Percentiles rank a stretch among this genome's conserved stretches.
Conservation (phyloP, 2,797 vertebrate genomes). For the Leptoclinus maculatus region DNA sequence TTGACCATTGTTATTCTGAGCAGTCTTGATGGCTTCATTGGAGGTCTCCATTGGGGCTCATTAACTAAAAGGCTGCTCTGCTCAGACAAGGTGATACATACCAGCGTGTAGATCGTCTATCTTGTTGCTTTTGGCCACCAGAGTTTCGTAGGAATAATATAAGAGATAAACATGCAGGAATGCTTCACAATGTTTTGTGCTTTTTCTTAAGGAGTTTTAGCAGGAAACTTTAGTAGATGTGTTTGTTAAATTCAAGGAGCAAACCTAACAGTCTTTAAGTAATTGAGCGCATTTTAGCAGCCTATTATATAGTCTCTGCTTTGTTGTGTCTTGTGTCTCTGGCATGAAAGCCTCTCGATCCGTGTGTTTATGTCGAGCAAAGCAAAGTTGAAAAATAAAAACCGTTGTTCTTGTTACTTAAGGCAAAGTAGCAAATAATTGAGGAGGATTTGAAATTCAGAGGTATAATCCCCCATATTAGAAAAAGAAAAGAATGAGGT, state of each 20-base stretch:
- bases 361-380: conserved; percentile 31
- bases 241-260: conserved; percentile 2
- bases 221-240: neutral
- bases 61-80: conserved; percentile 87
- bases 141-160: conserved; percentile 46
- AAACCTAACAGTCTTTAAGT: neutral
- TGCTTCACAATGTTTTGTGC: neutral
- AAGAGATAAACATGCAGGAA: conserved; percentile 27
- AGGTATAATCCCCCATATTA: conserved; percentile 62
- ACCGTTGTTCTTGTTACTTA: conserved; percentile 30
- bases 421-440: conserved; percentile 62
- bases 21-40: conserved; percentile 90
- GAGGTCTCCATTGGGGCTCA: conserved; percentile 87
- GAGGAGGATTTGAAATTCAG: conserved; percentile 57
- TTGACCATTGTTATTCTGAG: conserved; percentile 89
- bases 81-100: conserved; percentile 71
- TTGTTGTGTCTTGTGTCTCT: conserved; percentile 40
- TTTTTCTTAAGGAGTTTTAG: neutral
- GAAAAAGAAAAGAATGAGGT: conserved; percentile 71
- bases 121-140: conserved; percentile 52
- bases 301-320: conserved; percentile 19
- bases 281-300: neutral
- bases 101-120: conserved; percentile 62
- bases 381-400: conserved; percentile 56
- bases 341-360: conserved; percentile 32